phyloP scores from a whole-genome alignment of 2,888 invertebrate genomes.

The Pollenia amentaria region DNA sequence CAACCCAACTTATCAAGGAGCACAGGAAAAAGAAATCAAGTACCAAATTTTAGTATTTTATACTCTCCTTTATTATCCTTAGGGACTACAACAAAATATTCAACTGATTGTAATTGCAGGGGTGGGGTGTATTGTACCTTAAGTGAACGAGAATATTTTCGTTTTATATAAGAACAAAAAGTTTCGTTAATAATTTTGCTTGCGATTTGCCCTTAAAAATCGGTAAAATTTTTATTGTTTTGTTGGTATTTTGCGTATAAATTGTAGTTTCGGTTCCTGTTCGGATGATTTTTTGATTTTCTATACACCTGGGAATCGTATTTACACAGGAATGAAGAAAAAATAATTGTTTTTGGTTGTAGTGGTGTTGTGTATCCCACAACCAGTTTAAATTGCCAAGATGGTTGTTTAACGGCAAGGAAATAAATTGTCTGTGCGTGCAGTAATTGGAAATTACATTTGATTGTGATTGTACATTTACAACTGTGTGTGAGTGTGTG shows the following conservation, averaged over 20 bases:
- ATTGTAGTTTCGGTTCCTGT: conserved; percentile 68
- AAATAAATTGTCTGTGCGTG: conserved; percentile 84
- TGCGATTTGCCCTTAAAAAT: conserved; percentile 66
- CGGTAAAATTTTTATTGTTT: conserved; percentile 25
- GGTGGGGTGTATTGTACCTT: conserved; percentile 39
- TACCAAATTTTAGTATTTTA: conserved; percentile 45
- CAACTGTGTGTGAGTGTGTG: conserved; percentile 22
- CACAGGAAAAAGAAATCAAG: conserved; percentile 14
- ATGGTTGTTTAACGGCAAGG: conserved; percentile 79
- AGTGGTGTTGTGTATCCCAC: not conserved
- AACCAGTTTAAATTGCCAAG: conserved; percentile 58
- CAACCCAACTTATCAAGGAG: conserved; percentile 1
- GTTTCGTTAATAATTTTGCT: conserved; percentile 46
- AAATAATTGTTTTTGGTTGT: conserved; percentile 21
- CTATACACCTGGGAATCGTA: conserved; percentile 82
- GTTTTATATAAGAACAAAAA: conserved; percentile 30
- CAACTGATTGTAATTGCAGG: conserved; percentile 73
- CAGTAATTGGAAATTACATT: conserved; percentile 83
- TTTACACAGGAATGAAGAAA: conserved; percentile 5
- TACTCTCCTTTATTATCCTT: conserved; percentile 61
- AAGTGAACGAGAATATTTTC: conserved; percentile 14
- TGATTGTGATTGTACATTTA: conserved; percentile 61
- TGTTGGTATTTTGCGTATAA: conserved; percentile 50
- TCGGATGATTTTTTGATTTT: conserved; percentile 82
- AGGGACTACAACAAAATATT: conserved; percentile 74